A percentile compares a stretch with the other conserved stretches of the same genome.
Conservation (phyloP, 2,113 vertebrate genomes). For the Vidua chalybeata region DNA sequence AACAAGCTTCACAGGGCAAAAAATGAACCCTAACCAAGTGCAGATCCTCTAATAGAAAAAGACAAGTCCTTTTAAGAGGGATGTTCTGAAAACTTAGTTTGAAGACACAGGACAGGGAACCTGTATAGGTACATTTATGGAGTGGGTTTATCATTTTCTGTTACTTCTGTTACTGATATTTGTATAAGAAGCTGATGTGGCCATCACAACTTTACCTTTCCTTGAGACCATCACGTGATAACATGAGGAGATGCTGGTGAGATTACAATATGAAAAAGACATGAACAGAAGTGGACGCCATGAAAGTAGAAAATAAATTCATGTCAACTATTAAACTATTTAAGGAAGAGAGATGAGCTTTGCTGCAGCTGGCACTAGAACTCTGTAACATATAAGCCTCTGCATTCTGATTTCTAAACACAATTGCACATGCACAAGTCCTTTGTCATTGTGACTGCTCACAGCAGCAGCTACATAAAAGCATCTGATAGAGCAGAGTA, state of each 20-base stretch:
- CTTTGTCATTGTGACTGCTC: not conserved
- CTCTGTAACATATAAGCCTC: not conserved
- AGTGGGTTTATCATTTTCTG: not conserved
- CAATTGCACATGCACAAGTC: not conserved
- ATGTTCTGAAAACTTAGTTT: not conserved
- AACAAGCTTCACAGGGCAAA: not conserved
- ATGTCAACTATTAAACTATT: not conserved
- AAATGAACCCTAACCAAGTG: not conserved
- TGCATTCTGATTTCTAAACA: not conserved
- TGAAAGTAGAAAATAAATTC: not conserved
- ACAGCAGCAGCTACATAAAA: not conserved
- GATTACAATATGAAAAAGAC: not conserved
- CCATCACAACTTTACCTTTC: not conserved
- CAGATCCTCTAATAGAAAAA: not conserved
- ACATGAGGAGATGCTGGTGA: not conserved
- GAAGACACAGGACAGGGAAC: not conserved
- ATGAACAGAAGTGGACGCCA: rapidly evolving
- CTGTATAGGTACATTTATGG: not conserved
- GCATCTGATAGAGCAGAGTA: not conserved
- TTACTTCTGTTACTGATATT: not conserved
- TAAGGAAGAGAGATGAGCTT: not conserved
- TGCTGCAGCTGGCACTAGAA: not conserved
- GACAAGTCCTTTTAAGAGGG: not conserved
- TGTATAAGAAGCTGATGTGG: not conserved
- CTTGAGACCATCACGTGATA: rapidly evolving